These are phyloP conservation scores for Nibea albiflora DNA, from an alignment of 2,113 vertebrate genomes.

Conservation along the genomic window DNA sequence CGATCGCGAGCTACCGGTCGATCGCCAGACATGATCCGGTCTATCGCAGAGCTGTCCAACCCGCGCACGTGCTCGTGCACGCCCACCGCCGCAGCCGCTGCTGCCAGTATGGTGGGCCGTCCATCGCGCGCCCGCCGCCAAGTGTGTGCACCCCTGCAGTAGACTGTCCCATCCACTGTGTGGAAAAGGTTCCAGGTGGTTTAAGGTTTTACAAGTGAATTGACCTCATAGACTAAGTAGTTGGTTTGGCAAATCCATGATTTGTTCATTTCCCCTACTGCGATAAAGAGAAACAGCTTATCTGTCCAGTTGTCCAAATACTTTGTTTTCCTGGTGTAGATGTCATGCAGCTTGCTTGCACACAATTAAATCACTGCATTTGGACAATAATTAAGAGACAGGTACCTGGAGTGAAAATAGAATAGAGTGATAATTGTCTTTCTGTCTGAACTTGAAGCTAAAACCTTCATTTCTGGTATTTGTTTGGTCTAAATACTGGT, in stretches of 20 bases:
- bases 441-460: not conserved
- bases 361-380: not conserved
- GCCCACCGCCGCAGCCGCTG: too few relatives aligned
- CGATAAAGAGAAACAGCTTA: too few relatives aligned
- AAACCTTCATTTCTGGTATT: not conserved
- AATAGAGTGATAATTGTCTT: not conserved
- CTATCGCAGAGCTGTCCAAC: too few relatives aligned
- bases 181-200: not conserved
- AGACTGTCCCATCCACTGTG: too few relatives aligned
- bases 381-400: not conserved
- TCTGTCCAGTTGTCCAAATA: not conserved
- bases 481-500: conserved; percentile 1
- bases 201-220: not conserved
- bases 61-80: too few relatives aligned
- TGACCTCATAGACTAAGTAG: not conserved
- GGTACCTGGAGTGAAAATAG: not conserved
- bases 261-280: not conserved
- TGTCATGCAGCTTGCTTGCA: not conserved
- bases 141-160: too few relatives aligned
- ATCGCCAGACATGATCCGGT: too few relatives aligned
- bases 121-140: too few relatives aligned
- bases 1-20: too few relatives aligned
- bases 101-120: too few relatives aligned
- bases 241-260: not conserved
- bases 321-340: not conserved